Evolutionary conservation across 2,797 vertebrate genomes (phyloP).

Genomic region (Sebastiscus tertius): DNA sequence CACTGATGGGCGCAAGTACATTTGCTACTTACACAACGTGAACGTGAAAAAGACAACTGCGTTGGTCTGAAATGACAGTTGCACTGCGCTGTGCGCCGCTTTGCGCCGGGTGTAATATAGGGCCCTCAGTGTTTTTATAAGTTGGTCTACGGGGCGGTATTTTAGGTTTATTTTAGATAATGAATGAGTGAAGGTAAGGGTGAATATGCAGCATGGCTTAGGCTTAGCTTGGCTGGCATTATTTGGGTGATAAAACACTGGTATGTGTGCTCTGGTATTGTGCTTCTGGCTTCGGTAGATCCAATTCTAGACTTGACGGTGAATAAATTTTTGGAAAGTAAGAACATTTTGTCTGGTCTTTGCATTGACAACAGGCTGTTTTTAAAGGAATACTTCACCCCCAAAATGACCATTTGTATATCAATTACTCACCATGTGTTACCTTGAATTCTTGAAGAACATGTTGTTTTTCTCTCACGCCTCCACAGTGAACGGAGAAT

Average conservation of each 20-base stretch:
- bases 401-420: no score
- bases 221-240: no score
- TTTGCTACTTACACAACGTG: no score
- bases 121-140: not conserved
- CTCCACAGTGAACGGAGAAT: no score
- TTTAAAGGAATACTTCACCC: no score
- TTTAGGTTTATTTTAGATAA: not conserved
- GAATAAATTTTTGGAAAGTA: not conserved
- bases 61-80: no score
- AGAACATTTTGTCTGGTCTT: not conserved
- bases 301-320: not conserved
- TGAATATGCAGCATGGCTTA: not conserved
- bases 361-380: not conserved
- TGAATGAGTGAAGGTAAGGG: not conserved
- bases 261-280: not conserved
- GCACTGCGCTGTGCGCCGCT: no score
- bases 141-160: accelerated
- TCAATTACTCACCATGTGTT: no score
- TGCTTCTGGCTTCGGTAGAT: not conserved
- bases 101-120: no score
- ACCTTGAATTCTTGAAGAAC: no score
- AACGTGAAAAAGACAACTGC: no score
- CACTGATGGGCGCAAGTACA: no score
- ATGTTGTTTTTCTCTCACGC: accelerated
- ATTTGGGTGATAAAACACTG: not conserved